Base-by-base conservation (phyloP, 2,113 vertebrate species). In the Scatophagus argus region DNA sequence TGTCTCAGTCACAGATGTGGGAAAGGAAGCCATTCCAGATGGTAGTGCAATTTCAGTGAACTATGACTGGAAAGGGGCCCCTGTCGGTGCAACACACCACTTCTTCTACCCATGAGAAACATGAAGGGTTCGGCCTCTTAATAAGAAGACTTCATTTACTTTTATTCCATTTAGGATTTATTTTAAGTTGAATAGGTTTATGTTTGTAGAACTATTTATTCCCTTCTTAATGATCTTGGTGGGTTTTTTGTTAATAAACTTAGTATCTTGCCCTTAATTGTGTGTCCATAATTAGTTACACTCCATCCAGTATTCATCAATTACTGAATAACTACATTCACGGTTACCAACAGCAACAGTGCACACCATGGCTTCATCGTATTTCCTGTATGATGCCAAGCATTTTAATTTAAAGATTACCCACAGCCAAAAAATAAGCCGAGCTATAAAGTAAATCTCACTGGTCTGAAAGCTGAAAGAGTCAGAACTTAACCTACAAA, bases 171-270 rank as follows among this genome's bases (percentile, higher is more conserved):
- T 38, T 25, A 25, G 8, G 21, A 49, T 47, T 82, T 51, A 49
- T 38, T 74, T 70, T 54, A 62, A 82, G 59, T 23, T 34, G 1
- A 27, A 17, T 62, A n/a, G 3, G n/a, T 56, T 75, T 14, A n/a
- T 43, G 5, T 63, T 19, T 25, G 46, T 8, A 47, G 34, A 69
- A 47, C 29, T 84, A 78, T 88, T 89, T 88, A 85, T 85, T 64
- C 34, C 25, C 72, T 71, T 16, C 34, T 83, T n/a, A n/a, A 64
- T 84, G 64, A 3, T 43, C 29, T 27, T 49, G 27, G 32, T 60
- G 29, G 32, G 36, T 2, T 65, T 49, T 67, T 76, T 82, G 62
- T 76, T 83, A 88, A 83, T 88, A 85, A 90, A 90, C 13, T 17
- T 34, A 27, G 32, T 60, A n/a, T 63, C 55, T 75, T 32, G n/a